These are phyloP conservation scores for Hiodon alosoides DNA, from an alignment of 2,113 vertebrate genomes.

Conservation along the genomic window DNA sequence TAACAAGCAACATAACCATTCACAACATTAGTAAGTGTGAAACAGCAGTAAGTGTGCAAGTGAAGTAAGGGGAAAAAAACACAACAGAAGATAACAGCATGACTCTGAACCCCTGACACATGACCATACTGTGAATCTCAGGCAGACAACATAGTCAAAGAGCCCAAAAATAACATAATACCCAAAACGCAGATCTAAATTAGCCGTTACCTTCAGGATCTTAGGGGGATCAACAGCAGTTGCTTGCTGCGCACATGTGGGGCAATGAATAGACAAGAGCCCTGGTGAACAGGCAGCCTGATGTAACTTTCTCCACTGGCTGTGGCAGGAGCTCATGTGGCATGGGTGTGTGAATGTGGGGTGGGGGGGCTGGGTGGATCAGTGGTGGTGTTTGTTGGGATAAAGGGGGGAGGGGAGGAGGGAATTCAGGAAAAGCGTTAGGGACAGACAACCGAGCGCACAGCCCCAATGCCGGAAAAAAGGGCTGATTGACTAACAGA, in stretches of 20 bases:
- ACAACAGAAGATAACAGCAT: neutral
- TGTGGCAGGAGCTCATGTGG: conserved; percentile 48
- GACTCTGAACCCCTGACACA: neutral
- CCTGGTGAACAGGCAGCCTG: conserved; percentile 27
- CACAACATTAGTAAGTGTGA: no score
- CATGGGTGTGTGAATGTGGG: conserved; percentile 34
- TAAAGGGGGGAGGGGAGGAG: conserved; percentile 23
- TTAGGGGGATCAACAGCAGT: conserved; percentile 23
- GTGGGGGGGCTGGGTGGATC: conserved; percentile 33
- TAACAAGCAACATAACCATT: no score
- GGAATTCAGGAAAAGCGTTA: conserved; percentile 39
- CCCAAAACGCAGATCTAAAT: conserved; percentile 18
- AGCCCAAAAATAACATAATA: conserved; percentile 14
- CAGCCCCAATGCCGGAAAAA: conserved; percentile 31
- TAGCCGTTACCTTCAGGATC: conserved; percentile 43
- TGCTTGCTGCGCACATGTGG: conserved; percentile 36
- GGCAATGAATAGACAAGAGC: conserved; percentile 37
- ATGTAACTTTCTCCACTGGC: conserved; percentile 58
- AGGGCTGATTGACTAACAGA: conserved; percentile 54
- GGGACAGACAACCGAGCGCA: conserved; percentile 23
- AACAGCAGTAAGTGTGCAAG: neutral
- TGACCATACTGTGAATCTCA: neutral
- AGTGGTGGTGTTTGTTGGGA: conserved; percentile 26
- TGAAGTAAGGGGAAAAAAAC: neutral
- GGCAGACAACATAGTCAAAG: neutral